Conservation (phyloP, 2,888 invertebrate genomes). For the Phasia obesa region DNA sequence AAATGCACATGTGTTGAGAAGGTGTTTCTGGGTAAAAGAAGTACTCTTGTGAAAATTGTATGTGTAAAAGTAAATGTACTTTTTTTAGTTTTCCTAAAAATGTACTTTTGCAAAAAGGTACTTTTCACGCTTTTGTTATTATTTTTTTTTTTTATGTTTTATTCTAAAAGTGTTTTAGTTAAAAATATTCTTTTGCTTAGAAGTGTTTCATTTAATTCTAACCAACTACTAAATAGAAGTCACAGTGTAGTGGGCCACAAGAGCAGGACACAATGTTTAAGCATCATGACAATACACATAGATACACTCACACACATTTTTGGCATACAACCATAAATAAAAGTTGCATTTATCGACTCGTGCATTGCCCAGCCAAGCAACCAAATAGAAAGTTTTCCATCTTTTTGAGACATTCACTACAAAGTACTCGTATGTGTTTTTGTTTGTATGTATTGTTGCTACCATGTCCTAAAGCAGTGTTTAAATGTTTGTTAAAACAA, state of each 20-base stretch:
- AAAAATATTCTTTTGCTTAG: too few species aligned
- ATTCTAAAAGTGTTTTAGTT: too few species aligned
- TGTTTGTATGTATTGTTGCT: constrained; percentile 17
- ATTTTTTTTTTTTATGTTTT: too few species aligned
- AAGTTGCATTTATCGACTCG: constrained; percentile 2
- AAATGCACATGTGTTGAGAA: too few species aligned
- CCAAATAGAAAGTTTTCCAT: neutral
- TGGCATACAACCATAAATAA: constrained; percentile 10
- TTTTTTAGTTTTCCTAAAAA: too few species aligned
- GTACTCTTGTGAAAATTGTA: too few species aligned
- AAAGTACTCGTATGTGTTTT: neutral
- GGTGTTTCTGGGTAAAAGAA: too few species aligned
- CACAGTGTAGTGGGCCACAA: too few species aligned
- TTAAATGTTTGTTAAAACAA: constrained; percentile 5
- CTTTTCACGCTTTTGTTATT: neutral
- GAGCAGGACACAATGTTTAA: neutral
- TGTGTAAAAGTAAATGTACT: too few species aligned
- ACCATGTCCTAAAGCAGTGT: constrained; percentile 13
- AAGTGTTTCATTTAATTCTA: too few species aligned
- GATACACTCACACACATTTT: neutral
- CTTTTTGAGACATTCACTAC: neutral
- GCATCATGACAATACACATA: neutral
- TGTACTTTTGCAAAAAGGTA: neutral
- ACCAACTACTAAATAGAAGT: too few species aligned
- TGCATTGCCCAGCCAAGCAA: constrained; percentile 9